Conservation (phyloP, 2,113 vertebrate genomes). For the Camelus bactrianus region DNA sequence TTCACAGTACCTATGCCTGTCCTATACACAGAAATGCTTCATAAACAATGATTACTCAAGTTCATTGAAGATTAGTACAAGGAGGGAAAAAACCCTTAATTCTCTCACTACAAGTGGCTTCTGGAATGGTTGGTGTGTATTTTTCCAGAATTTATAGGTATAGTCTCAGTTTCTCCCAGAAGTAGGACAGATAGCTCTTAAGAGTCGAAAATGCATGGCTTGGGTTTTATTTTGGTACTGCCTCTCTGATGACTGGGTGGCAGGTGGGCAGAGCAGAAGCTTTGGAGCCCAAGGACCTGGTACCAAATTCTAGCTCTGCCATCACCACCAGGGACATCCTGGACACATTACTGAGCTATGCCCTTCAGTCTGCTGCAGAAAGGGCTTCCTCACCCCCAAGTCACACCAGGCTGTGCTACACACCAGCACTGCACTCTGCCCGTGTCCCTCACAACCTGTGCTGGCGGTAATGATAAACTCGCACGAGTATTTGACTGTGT, state of each 20-base stretch:
- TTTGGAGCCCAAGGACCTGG: neutral
- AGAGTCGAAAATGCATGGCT: neutral
- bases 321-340: neutral
- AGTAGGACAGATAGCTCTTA: neutral
- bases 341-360: neutral
- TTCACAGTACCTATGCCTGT: neutral
- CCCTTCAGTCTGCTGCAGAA: neutral
- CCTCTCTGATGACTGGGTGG: neutral
- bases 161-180: neutral
- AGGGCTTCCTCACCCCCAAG: neutral
- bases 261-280: neutral
- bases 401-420: neutral
- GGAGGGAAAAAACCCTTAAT: neutral
- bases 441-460: neutral
- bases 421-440: neutral
- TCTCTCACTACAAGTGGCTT: neutral
- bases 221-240: neutral
- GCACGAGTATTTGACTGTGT: neutral
- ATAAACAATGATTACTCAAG: neutral
- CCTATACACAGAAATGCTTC: neutral
- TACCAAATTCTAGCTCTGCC: neutral
- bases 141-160: neutral
- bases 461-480: neutral
- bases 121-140: neutral
- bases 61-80: neutral